Conservation (phyloP, 2,888 invertebrate genomes). For the Candidula unifasciata region DNA sequence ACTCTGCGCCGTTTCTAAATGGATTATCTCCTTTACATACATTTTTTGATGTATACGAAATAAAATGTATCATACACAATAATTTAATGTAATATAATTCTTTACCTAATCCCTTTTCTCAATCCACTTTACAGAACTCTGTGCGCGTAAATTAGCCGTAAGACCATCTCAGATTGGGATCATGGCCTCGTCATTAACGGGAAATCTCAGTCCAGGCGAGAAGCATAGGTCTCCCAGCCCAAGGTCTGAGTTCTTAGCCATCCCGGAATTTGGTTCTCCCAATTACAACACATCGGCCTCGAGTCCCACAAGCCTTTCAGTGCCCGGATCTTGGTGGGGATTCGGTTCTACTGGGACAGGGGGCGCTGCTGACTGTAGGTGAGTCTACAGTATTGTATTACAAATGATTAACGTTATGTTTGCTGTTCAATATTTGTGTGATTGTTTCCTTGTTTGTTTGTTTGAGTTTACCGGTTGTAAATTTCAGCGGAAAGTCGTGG, state of each 20-base stretch:
- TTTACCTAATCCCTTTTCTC: not conserved
- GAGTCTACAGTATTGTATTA: not conserved
- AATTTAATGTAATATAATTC: not conserved
- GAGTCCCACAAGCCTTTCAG: conserved; percentile 45
- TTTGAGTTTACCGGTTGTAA: too few species aligned
- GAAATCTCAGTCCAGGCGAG: conserved; percentile 43
- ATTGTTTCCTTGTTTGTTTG: too few species aligned
- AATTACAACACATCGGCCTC: conserved; percentile 43
- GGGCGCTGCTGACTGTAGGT: conserved; percentile 42
- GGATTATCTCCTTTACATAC: too few species aligned
- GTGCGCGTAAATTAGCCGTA: not conserved
- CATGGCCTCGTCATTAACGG: conserved; percentile 27
- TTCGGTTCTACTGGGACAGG: conserved; percentile 36
- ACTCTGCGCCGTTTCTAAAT: too few species aligned
- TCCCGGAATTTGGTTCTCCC: conserved; percentile 47
- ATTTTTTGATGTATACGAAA: too few species aligned
- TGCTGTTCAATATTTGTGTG: not conserved
- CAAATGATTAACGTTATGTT: not conserved
- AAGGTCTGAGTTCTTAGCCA: conserved; percentile 46
- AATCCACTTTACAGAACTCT: not conserved
- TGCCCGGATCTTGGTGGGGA: conserved; percentile 49
- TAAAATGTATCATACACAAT: too few species aligned
- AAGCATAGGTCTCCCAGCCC: conserved; percentile 47
- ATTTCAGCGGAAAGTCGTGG: too few species aligned
- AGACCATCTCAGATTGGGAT: conserved; percentile 14